Conservation (phyloP, 2,888 invertebrate species). For the Caenorhabditis virilis region DNA sequence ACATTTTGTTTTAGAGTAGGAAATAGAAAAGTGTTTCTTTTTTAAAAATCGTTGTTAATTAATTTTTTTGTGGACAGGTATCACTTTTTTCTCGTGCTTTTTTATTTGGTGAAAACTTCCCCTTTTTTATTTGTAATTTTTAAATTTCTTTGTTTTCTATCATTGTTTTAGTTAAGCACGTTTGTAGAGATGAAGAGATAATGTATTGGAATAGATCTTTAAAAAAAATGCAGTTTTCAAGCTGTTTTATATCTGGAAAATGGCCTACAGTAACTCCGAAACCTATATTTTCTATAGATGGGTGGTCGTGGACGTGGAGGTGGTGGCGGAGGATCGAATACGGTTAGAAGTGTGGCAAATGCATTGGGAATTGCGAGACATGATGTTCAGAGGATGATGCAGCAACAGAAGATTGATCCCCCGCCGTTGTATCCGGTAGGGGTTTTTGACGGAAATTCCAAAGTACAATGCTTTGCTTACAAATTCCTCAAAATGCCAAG, state of each 20-base stretch:
- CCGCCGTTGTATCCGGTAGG: constrained; percentile 62
- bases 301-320: constrained; percentile 41
- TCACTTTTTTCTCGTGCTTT: background rate
- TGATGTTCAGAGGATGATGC: constrained; percentile 54
- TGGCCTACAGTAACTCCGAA: too few species aligned
- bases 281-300: constrained; percentile 10
- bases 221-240: too few species aligned
- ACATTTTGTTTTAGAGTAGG: constrained; percentile 1
- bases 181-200: background rate
- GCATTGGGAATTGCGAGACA: constrained; percentile 62
- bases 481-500: too few species aligned
- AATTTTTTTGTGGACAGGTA: constrained; percentile 2
- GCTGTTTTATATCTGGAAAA: background rate
- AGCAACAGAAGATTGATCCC: constrained; percentile 48
- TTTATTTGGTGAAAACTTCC: background rate
- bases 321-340: constrained; percentile 35
- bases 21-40: constrained; percentile 1
- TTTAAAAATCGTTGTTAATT: background rate
- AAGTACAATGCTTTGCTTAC: too few species aligned
- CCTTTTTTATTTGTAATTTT: background rate
- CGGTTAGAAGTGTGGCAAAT: constrained; percentile 56
- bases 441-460: too few species aligned
- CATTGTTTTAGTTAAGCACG: constrained; percentile 3
- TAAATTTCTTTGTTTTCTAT: constrained; percentile 1
- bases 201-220: too few species aligned